A percentile compares a stretch with the other conserved stretches of the same genome.
These are phyloP conservation scores for Bathynomus jamesi DNA, from an alignment of 1,140 invertebrate species.

Conservation along the genomic window DNA sequence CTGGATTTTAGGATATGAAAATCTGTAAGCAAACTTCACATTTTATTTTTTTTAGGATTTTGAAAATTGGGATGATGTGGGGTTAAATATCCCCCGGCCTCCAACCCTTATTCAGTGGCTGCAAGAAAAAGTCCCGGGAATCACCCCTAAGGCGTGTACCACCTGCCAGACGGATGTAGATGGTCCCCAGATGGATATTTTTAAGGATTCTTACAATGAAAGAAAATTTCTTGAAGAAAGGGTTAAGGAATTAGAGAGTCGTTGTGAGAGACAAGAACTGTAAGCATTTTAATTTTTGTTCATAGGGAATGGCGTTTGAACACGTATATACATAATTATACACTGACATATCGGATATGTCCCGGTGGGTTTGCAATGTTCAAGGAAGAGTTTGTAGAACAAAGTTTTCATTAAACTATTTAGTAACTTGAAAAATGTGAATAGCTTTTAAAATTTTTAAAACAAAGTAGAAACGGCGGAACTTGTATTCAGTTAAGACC, in stretches of 20 bases:
- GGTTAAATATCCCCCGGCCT: neutral
- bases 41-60: neutral
- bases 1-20: no score
- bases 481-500: no score
- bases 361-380: no score
- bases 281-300: neutral
- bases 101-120: neutral
- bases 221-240: neutral
- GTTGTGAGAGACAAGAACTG: neutral
- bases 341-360: no score
- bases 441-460: no score
- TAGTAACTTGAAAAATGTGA: no score
- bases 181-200: neutral
- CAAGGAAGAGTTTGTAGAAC: no score
- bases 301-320: no score
- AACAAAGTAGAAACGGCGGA: no score
- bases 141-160: neutral
- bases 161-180: neutral
- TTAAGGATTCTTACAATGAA: neutral
- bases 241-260: neutral
- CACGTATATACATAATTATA: no score
- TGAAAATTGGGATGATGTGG: neutral
- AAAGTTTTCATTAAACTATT: no score
- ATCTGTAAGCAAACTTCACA: no score
- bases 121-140: neutral